A percentile compares a stretch with the other conserved stretches of the same genome.
Evolutionary conservation across 2,797 vertebrate species (phyloP).

Genomic region (Tokudaia muenninki): DNA sequence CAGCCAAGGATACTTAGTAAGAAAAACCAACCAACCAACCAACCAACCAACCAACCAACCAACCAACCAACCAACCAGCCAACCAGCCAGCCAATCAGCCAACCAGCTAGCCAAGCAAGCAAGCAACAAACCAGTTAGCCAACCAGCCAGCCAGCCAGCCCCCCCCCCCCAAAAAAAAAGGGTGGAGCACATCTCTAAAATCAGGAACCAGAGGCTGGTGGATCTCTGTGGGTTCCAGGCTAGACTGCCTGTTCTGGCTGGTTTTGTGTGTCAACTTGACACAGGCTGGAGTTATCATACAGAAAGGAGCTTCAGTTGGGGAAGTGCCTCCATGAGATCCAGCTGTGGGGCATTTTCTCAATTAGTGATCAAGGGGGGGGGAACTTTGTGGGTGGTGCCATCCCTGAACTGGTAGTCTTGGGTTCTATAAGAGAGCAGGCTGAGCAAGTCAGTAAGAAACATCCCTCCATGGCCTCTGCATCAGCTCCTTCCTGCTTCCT

Average conservation of each 20-base stretch:
- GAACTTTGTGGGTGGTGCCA: no score
- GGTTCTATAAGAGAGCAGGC: no score
- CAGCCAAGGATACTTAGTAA: neutral
- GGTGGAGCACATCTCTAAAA: neutral
- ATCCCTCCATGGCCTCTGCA: no score
- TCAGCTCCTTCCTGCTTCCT: no score
- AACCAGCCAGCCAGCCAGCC: neutral
- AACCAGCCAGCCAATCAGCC: rapidly evolving
- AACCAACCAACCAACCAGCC: rapidly evolving
- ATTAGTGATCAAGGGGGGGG: no score
- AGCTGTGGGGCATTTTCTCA: no score
- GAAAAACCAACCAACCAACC: neutral
- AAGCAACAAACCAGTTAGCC: neutral
- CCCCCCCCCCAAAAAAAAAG: neutral
- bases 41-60: neutral
- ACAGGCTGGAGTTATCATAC: no score
- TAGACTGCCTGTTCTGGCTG: neutral
- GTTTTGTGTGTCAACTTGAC: no score
- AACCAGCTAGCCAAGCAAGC: neutral
- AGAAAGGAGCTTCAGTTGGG: no score
- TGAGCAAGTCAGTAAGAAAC: no score
- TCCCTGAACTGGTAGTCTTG: no score
- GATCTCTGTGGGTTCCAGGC: neutral
- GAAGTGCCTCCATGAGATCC: no score
- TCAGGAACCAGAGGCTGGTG: neutral